These are phyloP conservation scores for Tortricodes alternella DNA, from an alignment of 2,888 invertebrate species.

Conservation along the genomic window DNA sequence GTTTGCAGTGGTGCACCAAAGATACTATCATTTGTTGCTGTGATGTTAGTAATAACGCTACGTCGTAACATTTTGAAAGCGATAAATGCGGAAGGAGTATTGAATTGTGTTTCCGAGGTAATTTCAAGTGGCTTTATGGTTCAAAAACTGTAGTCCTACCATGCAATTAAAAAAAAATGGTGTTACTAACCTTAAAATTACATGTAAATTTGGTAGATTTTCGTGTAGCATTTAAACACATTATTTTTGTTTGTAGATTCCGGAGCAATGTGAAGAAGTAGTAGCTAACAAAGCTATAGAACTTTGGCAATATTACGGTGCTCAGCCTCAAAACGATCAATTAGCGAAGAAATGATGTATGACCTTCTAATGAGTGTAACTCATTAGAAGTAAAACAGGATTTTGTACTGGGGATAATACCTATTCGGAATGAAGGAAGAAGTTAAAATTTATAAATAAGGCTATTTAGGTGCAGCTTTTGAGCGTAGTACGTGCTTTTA, in stretches of 20 bases:
- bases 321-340: constrained; percentile 72
- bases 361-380: constrained; percentile 77
- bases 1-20: constrained; percentile 92
- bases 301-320: constrained; percentile 92
- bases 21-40: constrained; percentile 90
- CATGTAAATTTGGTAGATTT: background rate
- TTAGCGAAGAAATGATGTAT: constrained; percentile 79
- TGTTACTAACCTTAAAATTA: constrained; percentile 2
- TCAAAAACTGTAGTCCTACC: background rate
- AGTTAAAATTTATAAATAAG: constrained; percentile 21
- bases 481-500: constrained; percentile 26
- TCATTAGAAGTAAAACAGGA: constrained; percentile 72
- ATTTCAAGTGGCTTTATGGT: constrained; percentile 1
- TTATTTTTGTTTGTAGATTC: constrained; percentile 79
- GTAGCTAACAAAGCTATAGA: constrained; percentile 94
- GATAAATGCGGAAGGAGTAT: constrained; percentile 81
- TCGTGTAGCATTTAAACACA: background rate
- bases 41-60: constrained; percentile 88
- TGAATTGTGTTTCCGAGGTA: constrained; percentile 86
- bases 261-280: constrained; percentile 90
- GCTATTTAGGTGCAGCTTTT: constrained; percentile 22
- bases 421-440: background rate
- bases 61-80: constrained; percentile 86
- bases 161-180: background rate
- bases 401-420: background rate